Conservation (phyloP, 2,113 vertebrate species). For the Bombycilla garrulus region DNA sequence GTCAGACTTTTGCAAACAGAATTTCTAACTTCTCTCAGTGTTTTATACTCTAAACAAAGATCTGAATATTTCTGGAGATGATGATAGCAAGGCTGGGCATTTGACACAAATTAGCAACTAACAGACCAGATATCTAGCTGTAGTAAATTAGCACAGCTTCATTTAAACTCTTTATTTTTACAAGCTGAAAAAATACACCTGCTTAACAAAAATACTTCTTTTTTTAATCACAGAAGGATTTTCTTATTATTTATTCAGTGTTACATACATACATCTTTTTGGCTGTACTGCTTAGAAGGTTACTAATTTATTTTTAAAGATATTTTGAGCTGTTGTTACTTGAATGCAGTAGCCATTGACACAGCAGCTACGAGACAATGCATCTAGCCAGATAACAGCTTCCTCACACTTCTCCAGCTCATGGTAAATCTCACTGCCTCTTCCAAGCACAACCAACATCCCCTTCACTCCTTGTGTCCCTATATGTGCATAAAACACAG, state of each 20-base stretch:
- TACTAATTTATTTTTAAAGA: neutral
- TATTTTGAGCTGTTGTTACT: neutral
- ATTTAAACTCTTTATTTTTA: neutral
- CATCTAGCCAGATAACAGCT: neutral
- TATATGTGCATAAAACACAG: neutral
- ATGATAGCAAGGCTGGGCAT: neutral
- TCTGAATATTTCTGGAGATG: neutral
- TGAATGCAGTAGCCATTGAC: fast-evolving
- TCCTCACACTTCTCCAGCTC: neutral
- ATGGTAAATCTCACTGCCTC: neutral
- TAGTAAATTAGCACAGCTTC: neutral
- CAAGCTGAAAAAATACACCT: neutral
- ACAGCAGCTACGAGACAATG: neutral
- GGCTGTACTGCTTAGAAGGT: neutral
- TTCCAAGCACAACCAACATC: neutral
- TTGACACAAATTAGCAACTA: neutral
- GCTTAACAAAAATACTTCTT: neutral
- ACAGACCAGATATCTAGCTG: neutral
- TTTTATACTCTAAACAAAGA: neutral
- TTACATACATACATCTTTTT: neutral
- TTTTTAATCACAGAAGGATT: neutral
- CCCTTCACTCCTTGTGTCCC: neutral
- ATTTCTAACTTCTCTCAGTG: neutral
- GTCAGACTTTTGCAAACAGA: neutral
- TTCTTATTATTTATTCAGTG: neutral